Evolutionary conservation across 2,113 vertebrate species (phyloP).

Genomic region (Prinia subflava): DNA sequence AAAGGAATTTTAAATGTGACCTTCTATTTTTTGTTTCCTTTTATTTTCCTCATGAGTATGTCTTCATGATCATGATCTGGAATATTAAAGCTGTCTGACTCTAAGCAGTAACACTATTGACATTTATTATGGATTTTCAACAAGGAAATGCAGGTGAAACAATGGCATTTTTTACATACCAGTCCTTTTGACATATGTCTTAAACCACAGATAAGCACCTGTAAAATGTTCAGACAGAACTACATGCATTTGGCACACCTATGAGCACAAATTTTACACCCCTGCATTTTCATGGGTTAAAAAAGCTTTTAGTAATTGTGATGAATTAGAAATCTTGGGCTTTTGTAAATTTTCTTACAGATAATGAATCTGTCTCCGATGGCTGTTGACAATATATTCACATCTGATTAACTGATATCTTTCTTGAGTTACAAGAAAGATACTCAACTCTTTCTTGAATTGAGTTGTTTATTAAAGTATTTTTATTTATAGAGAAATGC

Average conservation of each 20-base stretch:
- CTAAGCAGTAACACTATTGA: not conserved
- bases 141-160: not conserved
- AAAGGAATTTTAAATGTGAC: not conserved
- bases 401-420: not conserved
- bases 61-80: not conserved
- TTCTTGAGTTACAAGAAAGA: not conserved
- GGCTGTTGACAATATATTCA: not conserved
- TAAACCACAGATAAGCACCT: not conserved
- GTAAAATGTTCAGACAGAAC: not conserved
- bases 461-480: not conserved
- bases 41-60: not conserved
- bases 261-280: not conserved
- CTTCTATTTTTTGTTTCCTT: rapidly evolving
- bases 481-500: not conserved
- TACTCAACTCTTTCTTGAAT: not conserved
- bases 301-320: not conserved
- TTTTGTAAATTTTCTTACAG: not conserved
- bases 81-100: not conserved
- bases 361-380: not conserved
- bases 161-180: not conserved
- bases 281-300: not conserved
- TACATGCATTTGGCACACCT: not conserved
- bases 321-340: not conserved
- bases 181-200: not conserved
- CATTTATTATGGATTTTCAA: not conserved